Evolutionary conservation across 2,113 vertebrate species (phyloP).

Genomic region (Silurus asotus): DNA sequence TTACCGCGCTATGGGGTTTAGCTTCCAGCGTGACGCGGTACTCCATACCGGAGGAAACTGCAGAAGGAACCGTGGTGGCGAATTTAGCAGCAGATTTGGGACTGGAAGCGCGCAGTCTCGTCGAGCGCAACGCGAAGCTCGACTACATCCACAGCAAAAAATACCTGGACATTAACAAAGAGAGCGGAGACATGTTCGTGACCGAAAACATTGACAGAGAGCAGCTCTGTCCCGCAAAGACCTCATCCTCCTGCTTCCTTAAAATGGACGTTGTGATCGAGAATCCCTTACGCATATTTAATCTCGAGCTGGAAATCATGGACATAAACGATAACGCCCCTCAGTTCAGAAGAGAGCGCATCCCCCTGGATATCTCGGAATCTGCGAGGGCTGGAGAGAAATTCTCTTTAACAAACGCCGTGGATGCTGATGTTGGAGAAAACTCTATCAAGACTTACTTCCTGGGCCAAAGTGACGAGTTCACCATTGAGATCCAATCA

Average conservation of each 20-base stretch:
- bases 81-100: slow-evolving; percentile 75
- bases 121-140: slow-evolving; percentile 71
- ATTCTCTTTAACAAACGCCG: slow-evolving; percentile 78
- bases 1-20: slow-evolving; percentile 64
- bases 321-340: slow-evolving; percentile 80
- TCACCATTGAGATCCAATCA: slow-evolving; percentile 74
- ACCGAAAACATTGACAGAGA: slow-evolving; percentile 77
- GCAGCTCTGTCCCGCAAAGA: slow-evolving; percentile 71
- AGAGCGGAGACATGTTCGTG: slow-evolving; percentile 72
- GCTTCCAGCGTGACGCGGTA: slow-evolving; percentile 71
- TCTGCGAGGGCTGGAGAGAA: slow-evolving; percentile 73
- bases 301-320: slow-evolving; percentile 74
- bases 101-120: slow-evolving; percentile 68
- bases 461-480: slow-evolving; percentile 71
- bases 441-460: slow-evolving; percentile 77
- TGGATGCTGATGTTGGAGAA: slow-evolving; percentile 76
- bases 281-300: slow-evolving; percentile 73
- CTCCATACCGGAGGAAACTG: slow-evolving; percentile 77
- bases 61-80: slow-evolving; percentile 74
- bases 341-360: slow-evolving; percentile 73
- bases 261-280: slow-evolving; percentile 77
- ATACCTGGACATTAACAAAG: slow-evolving; percentile 76
- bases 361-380: slow-evolving; percentile 80
- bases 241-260: slow-evolving; percentile 72
- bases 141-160: slow-evolving; percentile 72